Evolutionary conservation across 2,888 invertebrate species (phyloP), one percentile per base, ranked within the genome.

Genomic region (Dryobotodes eremita): DNA sequence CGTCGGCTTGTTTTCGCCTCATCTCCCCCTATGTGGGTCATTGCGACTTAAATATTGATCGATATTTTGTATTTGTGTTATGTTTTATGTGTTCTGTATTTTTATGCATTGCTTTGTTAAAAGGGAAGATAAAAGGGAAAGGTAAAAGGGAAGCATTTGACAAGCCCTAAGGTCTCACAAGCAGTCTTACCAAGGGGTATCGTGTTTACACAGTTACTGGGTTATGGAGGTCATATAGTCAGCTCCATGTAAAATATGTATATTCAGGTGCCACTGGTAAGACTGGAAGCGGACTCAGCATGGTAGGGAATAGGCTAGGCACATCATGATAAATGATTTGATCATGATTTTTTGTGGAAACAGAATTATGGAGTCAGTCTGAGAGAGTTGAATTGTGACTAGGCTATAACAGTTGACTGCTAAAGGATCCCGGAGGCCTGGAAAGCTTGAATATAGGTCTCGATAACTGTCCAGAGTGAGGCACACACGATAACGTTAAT

Each of bases 21-120:
- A 94, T 94, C 94, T 94, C 94, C 90, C 92, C 92, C 80, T 85
- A 92, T 93, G 88, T 95, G 91, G 95, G 95, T 95, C 94, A 95
- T 91, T 94, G 93, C 94, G 92, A 94, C 92, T 92, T 87, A 84
- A 80, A 81, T 93, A 93, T 93, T 89, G 93, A 89, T 89, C 89
- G 80, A 88, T 88, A 83, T 65, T 62, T 93, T 92, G 86, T 92
- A 76, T 84, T 80, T 86, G 66, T 84, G 79, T 82, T 72, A 71
- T 75, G 73, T 79, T 79, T 82, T 77, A 79, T 73, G 75, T 55
- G 23, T 2, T 48, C 17, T 48, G 17, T 7, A 64, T 42, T 64
- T 50, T 17, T 62, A 15, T 70, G 78, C 79, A 70, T 26, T 78
- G 23, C 26, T 62, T 62, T 68, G n/a, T n/a, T n/a, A n/a, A n/a